Evolutionary conservation across 2,797 vertebrate genomes (phyloP), one percentile per base, ranked within the genome.

Genomic region (Platalea minor): DNA sequence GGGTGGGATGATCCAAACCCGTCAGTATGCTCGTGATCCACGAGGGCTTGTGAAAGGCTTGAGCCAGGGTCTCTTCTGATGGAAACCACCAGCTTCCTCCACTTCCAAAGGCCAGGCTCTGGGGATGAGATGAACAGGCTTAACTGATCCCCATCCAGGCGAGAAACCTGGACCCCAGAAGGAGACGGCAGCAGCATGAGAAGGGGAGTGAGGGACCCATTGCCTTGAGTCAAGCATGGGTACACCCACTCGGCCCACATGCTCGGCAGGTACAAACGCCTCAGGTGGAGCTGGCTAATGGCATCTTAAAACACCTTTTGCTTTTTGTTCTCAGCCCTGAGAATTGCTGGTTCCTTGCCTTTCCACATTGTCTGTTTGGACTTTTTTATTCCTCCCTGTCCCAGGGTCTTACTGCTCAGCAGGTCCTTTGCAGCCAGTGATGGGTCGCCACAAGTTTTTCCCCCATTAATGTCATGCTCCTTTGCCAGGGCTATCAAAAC

Each of bases 1-100:
- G 84, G 73, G 77, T 60, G 91, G 84, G 74, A 92, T 89, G 89
- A 94, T 85, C 72, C 81, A 87, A 93, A 89, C 75, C 50, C 14
- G 6, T 60, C 61, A 91, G 73, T 45, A 72, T 80, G 75, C 61
- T 91, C 25, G 53, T 51, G 78, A 95, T 75, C 68, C 78, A 88
- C 1, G 4, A 72, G 31, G 67, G 23, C 57, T 89, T 85, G 41
- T 67, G 85, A 85, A 92, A 59, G 56, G 51, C 68, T 92, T 48
- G 86, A 91, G 68, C 61, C 72, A 89, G 50, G 68, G 50, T 77
- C 64, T 89, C 31, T 78, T 85, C 57, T 88, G 84, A 72, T 70
- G 65, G 87, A 91, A 91, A 59, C 54, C 53, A 91, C 46, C 61
- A 59, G 89, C 17, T 91, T 76, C n/a, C 17, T 91, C 18, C 37